Evolutionary conservation across 2,888 invertebrate genomes (phyloP), one percentile per base, ranked within the genome.

Genomic region (Brachynemurus nebulosus): DNA sequence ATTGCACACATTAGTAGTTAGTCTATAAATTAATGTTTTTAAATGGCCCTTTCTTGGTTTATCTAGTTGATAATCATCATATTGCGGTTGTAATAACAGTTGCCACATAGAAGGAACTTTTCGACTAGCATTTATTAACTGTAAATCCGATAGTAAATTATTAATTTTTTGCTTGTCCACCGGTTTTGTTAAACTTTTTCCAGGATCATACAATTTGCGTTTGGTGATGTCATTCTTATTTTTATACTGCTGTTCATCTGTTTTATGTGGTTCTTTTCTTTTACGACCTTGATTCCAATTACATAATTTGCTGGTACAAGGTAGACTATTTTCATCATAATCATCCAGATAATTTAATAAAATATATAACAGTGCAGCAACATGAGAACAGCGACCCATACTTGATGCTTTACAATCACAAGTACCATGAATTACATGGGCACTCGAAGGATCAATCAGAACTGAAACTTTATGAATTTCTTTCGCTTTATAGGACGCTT

Each of bases 231-330:
- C 25, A 42, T 19, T 42, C 30, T 38, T 42, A 45, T 36, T 45
- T 23, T 43, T 37, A 33, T 48, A 45, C 30, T 25, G 42, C 33
- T 39, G 19, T 39, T 50, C 47, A 44, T 50, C 48, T 37, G 45
- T 48, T 40, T 43, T 40, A 23, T 48, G 47, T 7, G 50, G 41
- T 38, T 48, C 47, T 41, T 48, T 50, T 40, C 34, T 40, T 30
- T 45, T 49, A 8, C 46, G 25, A 20, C 51, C 51, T 44, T 50
- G 46, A 49, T 51, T 51, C 50, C 51, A 51, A 5, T 23, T 34
- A 11, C 49, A 49, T 42, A 50, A 21, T 46, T 50, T 47, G 27
- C 49, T 46, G 12, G 50, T 51, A 37, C 51, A 50, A 18, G 46
- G 14, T 11, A 48, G 12, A 40, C 40, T 43, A n/a, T 47, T 43